phyloP scores from a whole-genome alignment of 2,113 vertebrate genomes.

The Puffinus mauretanicus region DNA sequence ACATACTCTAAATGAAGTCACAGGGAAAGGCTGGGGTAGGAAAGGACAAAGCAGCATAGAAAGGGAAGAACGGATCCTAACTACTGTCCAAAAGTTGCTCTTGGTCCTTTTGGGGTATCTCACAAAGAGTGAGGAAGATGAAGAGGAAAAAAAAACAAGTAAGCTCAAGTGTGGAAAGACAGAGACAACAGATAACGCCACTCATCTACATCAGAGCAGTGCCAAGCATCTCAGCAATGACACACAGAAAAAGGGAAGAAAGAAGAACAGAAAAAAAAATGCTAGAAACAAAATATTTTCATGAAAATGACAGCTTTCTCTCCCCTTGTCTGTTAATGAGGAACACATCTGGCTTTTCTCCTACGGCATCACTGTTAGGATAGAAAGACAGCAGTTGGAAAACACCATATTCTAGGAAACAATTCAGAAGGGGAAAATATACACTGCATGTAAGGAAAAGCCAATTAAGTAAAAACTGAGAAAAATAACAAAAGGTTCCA shows the following conservation, averaged over 20 bases:
- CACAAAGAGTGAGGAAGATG: background rate
- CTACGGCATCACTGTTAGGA: fast-evolving
- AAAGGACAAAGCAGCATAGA: background rate
- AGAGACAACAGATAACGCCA: background rate
- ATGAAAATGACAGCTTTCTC: background rate
- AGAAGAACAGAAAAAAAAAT: background rate
- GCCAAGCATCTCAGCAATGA: background rate
- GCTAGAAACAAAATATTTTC: background rate
- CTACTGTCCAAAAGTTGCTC: background rate
- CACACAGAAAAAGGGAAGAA: background rate
- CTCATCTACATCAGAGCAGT: background rate
- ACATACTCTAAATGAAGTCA: background rate
- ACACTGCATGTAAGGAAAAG: background rate
- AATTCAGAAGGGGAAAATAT: background rate
- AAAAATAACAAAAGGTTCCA: background rate
- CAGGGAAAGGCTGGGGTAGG: background rate
- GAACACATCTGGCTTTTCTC: background rate
- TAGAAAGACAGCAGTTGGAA: background rate
- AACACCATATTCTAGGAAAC: background rate
- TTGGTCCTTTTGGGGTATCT: background rate
- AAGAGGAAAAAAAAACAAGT: background rate
- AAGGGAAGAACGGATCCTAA: background rate
- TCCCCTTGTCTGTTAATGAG: background rate
- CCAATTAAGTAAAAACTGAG: background rate
- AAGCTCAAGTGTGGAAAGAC: background rate